Percentiles rank a stretch among this genome's conserved stretches.
phyloP scores from a whole-genome alignment of 2,797 vertebrate species.

The Natrix natrix region DNA sequence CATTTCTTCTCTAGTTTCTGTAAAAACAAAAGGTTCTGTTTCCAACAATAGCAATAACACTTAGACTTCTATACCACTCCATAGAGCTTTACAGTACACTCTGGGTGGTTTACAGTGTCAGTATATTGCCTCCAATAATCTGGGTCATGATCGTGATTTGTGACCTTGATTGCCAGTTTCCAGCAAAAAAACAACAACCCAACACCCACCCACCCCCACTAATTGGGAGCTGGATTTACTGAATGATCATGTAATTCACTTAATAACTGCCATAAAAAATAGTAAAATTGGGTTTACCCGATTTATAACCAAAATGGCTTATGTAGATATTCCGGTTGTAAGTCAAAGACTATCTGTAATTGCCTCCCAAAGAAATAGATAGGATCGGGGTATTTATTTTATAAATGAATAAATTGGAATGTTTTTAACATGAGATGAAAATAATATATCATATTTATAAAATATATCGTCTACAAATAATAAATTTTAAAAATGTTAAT shows the following conservation, averaged over 20 bases:
- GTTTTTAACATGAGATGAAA: conserved; percentile 23
- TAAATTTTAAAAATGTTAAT: not conserved
- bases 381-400: not conserved
- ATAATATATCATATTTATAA: conserved; percentile 41
- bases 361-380: not conserved
- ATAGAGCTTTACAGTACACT: not conserved
- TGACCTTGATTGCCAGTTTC: no score
- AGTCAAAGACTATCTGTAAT: not conserved
- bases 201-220: no score
- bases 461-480: conserved; percentile 43
- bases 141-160: no score
- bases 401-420: not conserved
- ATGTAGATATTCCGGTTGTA: not conserved
- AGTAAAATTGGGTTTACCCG: not conserved
- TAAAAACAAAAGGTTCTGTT: no score
- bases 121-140: no score
- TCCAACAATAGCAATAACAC: no score
- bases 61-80: no score
- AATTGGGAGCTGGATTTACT: not conserved
- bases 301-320: not conserved
- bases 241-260: not conserved
- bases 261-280: not conserved
- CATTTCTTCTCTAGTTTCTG: no score
- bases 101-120: not conserved
- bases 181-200: not conserved